Conservation (phyloP, 2,888 invertebrate species). For the Melieria omissa region DNA sequence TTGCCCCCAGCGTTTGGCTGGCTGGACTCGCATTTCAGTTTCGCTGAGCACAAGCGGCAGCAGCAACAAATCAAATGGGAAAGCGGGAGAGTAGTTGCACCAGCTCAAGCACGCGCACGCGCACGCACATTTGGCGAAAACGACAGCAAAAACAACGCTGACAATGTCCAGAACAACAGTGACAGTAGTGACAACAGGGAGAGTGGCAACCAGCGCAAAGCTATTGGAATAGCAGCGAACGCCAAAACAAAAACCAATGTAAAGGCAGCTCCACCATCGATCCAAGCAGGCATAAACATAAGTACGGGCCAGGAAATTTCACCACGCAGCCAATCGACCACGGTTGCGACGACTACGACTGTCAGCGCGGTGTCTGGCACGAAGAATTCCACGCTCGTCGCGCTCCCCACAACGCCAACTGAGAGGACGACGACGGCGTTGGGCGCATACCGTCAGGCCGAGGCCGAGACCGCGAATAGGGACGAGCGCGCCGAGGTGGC, state of each 20-base stretch:
- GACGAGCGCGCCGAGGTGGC: no score
- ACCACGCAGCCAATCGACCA: conserved; percentile 50
- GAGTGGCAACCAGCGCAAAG: conserved; percentile 45
- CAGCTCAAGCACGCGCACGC: conserved; percentile 6
- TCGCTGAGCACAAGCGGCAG: conserved; percentile 27
- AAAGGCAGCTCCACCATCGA: conserved; percentile 44
- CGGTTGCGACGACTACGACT: conserved; percentile 38
- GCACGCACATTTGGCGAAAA: conserved; percentile 13
- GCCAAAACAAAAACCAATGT: background rate
- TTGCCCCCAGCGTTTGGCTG: conserved; percentile 26
- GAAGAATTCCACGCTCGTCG: conserved; percentile 28
- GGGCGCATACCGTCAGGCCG: conserved; percentile 36
- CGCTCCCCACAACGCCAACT: conserved; percentile 22
- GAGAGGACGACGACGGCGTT: conserved; percentile 6
- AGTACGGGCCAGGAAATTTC: conserved; percentile 30
- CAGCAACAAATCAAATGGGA: conserved; percentile 34
- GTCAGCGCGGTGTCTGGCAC: conserved; percentile 34
- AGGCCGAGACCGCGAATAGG: conserved; percentile 39
- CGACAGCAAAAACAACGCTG: conserved; percentile 40
- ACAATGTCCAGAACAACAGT: conserved; percentile 40
- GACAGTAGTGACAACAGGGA: conserved; percentile 13
- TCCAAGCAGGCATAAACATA: conserved; percentile 32
- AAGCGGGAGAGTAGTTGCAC: background rate
- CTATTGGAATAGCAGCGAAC: conserved; percentile 46
- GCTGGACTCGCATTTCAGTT: conserved; percentile 32